phyloP scores from a whole-genome alignment of 2,888 invertebrate species.

The Cinara cedri region DNA sequence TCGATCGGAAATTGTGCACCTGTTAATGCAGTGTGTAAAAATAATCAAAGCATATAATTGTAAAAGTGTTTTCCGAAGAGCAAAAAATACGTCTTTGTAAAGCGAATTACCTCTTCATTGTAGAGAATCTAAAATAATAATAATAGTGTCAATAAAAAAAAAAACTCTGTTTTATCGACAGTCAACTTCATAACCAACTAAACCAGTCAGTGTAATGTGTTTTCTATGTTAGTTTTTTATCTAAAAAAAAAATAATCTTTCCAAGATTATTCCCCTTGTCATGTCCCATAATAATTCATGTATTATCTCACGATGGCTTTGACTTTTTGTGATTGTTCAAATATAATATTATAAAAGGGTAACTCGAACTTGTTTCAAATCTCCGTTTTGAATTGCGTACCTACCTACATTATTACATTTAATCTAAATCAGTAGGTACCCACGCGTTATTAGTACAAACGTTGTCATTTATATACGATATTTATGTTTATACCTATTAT shows the following conservation, averaged over 20 bases:
- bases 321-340: not conserved
- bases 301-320: conserved; percentile 26
- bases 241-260: conserved; percentile 15
- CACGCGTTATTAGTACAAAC: not conserved
- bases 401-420: not conserved
- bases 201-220: conserved; percentile 7
- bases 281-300: conserved; percentile 25
- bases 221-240: conserved; percentile 35
- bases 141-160: too few species aligned
- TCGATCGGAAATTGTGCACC: too few species aligned
- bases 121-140: too few species aligned
- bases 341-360: not conserved
- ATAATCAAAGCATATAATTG: too few species aligned
- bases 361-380: not conserved
- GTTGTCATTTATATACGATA: too few species aligned
- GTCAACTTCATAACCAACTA: not conserved
- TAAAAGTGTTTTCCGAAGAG: too few species aligned
- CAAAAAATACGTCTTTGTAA: too few species aligned
- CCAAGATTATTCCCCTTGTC: conserved; percentile 25
- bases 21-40: too few species aligned
- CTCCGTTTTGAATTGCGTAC: not conserved
- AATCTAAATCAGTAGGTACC: not conserved
- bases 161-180: not conserved
- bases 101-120: too few species aligned
- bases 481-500: too few species aligned